Conservation (phyloP, 2,113 vertebrate genomes). For the Cebidichthys violaceus region DNA sequence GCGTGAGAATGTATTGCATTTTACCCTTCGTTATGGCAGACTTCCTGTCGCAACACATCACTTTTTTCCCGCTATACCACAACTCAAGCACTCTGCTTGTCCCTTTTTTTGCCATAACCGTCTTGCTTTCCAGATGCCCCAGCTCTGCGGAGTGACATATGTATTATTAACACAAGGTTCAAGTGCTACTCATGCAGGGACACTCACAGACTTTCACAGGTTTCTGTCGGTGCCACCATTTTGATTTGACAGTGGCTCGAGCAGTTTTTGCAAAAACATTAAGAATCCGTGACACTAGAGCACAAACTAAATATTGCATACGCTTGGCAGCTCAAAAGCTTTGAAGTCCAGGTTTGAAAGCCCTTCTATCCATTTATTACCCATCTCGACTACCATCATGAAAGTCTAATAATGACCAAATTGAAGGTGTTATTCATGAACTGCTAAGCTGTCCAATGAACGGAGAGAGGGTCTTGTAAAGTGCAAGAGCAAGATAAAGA, state of each 20-base stretch:
- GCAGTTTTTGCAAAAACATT: conserved; percentile 54
- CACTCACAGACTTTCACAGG: conserved; percentile 72
- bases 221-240: conserved; percentile 70
- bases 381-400: conserved; percentile 36
- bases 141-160: conserved; percentile 67
- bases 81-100: conserved; percentile 38
- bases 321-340: conserved; percentile 24
- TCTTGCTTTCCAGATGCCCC: conserved; percentile 43
- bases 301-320: conserved; percentile 73
- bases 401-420: conserved; percentile 58
- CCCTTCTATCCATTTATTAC: conserved; percentile 58
- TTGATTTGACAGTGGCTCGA: conserved; percentile 69
- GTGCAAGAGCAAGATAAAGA: conserved; percentile 15
- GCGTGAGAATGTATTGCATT: conserved; percentile 21
- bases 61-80: conserved; percentile 9
- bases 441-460: conserved; percentile 19
- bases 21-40: conserved; percentile 12
- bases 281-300: conserved; percentile 60
- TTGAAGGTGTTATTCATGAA: conserved; percentile 37
- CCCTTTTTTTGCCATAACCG: conserved; percentile 16
- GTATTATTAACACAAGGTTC: conserved; percentile 73
- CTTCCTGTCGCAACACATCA: conserved; percentile 17
- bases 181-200: conserved; percentile 64
- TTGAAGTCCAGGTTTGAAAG: conserved; percentile 43
- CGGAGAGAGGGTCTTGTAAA: conserved; percentile 35